Evolutionary conservation across 1,140 invertebrate genomes (phyloP).

Genomic region (Hyposmocoma kahamanoa): DNA sequence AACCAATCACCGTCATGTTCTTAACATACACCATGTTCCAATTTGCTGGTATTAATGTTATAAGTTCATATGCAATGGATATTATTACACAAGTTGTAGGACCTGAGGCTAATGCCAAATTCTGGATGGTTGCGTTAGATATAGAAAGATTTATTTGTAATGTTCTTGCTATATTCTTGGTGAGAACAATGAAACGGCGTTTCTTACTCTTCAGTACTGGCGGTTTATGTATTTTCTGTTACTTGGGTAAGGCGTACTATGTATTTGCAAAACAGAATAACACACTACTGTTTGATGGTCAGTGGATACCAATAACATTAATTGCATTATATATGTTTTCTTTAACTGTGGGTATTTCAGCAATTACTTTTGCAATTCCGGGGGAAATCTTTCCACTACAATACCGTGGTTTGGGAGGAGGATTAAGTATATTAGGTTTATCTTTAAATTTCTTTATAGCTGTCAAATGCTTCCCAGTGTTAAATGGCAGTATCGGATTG

Average conservation of each 20-base stretch:
- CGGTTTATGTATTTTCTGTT: slow-evolving; percentile 43
- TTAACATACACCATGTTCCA: slow-evolving; percentile 57
- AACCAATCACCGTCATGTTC: slow-evolving; percentile 62
- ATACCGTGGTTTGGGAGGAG: slow-evolving; percentile 56
- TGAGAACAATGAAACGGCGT: slow-evolving; percentile 50
- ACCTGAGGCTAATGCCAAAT: slow-evolving; percentile 42
- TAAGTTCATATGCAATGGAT: slow-evolving; percentile 59
- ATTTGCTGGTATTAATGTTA: slow-evolving; percentile 61
- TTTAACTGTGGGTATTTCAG: slow-evolving; percentile 54
- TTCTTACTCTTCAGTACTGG: slow-evolving; percentile 50
- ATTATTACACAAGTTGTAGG: slow-evolving; percentile 53
- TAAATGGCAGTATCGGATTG: slow-evolving; percentile 38
- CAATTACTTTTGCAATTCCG: slow-evolving; percentile 57
- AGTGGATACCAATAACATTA: slow-evolving; percentile 48
- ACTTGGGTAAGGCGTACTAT: slow-evolving; percentile 45
- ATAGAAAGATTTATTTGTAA: slow-evolving; percentile 55
- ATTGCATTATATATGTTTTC: slow-evolving; percentile 60
- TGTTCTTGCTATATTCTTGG: slow-evolving; percentile 52
- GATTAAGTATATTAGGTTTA: slow-evolving; percentile 44
- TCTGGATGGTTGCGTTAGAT: slow-evolving; percentile 56
- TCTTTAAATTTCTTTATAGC: slow-evolving; percentile 58
- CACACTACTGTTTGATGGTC: slow-evolving; percentile 31
- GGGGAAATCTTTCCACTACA: slow-evolving; percentile 62
- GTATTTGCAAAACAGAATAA: slow-evolving; percentile 41
- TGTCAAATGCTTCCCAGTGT: slow-evolving; percentile 54